Base-by-base conservation (phyloP, 2,888 invertebrate genomes). In the Lagria hirta region DNA sequence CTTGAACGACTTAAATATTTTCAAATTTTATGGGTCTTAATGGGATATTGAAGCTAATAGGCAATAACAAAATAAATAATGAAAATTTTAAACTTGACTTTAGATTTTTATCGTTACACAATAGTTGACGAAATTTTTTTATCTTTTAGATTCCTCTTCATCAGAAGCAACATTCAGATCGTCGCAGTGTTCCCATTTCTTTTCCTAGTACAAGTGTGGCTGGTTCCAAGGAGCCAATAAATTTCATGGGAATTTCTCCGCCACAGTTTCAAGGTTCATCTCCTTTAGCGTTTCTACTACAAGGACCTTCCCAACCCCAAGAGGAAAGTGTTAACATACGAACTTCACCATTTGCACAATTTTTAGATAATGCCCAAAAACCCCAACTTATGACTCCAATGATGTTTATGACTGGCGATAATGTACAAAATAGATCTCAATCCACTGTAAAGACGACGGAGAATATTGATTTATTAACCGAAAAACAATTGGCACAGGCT, bases 401-500 rank as follows among this genome's bases (percentile, higher is more conserved):
- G 33, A 90, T 90, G 89, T 90, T 90, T 64, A 82, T 84, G 17
- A 77, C 82, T 10, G 76, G 80, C 24, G 76, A 62, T 12, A 13
- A 49, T 11, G 50, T 52, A 48, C 51, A 48, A 30, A 43, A 33
- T 26, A 22, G 29, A 29, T 3, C 21, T 26, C 14, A 22, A 30
- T n/a, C 36, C 10, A 40, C n/a, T n/a, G 34, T 21, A 43, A 29
- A 10, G 8, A 30, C 5, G 22, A 23, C 6, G 1, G 48, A 48
- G 28, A 34, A 23, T 8, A 75, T 83, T 1, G 87, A 89, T 68
- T 88, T 91, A 8, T 76, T 95, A 33, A 93, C 90, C 26, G 84
- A 85, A 69, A 87, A 88, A 65, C 95, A 95, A 69, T 77, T 95
- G 47, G 82, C 89, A 18, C 92, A 94, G 74, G 92, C 94, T 15